A percentile compares a stretch with the other conserved stretches of the same genome.
These are phyloP conservation scores for Zapornia atra DNA, from an alignment of 2,113 vertebrate species.

Conservation along the genomic window DNA sequence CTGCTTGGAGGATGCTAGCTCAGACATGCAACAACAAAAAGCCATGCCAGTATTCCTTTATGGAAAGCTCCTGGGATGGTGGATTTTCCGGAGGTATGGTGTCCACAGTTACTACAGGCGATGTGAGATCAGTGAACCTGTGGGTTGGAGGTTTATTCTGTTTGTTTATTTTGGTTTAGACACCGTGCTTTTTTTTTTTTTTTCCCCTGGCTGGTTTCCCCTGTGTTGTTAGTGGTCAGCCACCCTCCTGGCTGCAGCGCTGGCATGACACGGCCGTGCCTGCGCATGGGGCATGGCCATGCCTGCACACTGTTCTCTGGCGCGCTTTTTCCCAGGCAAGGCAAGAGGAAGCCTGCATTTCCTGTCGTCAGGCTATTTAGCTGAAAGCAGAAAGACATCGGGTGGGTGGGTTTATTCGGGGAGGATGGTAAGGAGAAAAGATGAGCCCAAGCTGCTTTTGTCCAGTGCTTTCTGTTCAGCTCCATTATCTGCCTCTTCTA, in stretches of 20 bases:
- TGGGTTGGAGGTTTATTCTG: not conserved
- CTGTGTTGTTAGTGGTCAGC: not conserved
- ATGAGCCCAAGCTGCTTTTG: not conserved
- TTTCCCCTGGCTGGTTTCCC: not conserved
- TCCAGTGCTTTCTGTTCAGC: not conserved
- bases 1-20: not conserved
- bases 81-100: not conserved
- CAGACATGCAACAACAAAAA: not conserved
- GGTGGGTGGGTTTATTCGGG: not conserved
- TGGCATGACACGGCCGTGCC: not conserved
- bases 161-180: not conserved
- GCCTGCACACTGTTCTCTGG: not conserved
- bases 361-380: not conserved
- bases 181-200: not conserved
- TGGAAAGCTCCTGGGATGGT: not conserved
- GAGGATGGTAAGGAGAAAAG: not conserved
- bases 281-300: accelerated
- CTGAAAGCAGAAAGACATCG: not conserved
- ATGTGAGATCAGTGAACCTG: not conserved
- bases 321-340: not conserved
- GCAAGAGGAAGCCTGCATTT: not conserved
- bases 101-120: not conserved
- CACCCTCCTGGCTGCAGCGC: not conserved
- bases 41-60: not conserved
- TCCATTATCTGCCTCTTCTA: not conserved